Percentiles rank a stretch among this genome's conserved stretches.
Conservation (phyloP, 2,113 vertebrate species). For the Thalassoma bifasciatum region DNA sequence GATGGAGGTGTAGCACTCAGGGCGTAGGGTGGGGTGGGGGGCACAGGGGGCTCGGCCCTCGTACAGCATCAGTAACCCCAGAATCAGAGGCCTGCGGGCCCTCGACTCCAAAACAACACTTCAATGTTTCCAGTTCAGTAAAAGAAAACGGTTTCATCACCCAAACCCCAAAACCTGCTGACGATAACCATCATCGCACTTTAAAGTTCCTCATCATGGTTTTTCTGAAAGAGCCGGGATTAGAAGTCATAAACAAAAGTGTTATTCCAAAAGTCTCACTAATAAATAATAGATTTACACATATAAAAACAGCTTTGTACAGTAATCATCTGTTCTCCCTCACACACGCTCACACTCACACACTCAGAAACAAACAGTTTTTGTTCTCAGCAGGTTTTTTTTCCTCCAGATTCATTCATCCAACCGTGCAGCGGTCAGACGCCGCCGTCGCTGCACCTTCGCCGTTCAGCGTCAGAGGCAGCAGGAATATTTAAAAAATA, state of each 20-base stretch:
- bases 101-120: constrained; percentile 15
- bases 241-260: constrained; percentile 63
- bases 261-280: constrained; percentile 75
- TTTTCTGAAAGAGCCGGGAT: constrained; percentile 45
- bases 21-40: background rate
- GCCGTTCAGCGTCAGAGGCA: constrained; percentile 34
- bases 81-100: constrained; percentile 11
- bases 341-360: constrained; percentile 8
- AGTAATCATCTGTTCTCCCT: constrained; percentile 57
- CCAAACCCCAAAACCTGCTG: background rate
- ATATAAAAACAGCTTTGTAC: constrained; percentile 78
- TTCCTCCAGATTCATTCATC: constrained; percentile 38
- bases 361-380: background rate
- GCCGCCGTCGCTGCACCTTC: constrained; percentile 25
- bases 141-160: constrained; percentile 20
- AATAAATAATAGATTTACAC: constrained; percentile 84
- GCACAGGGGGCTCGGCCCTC: background rate
- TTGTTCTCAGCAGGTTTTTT: constrained; percentile 62
- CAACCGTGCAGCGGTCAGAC: constrained; percentile 11
- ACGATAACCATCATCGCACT: constrained; percentile 21
- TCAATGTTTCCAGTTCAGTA: constrained; percentile 35
- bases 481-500: constrained; percentile 50
- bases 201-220: constrained; percentile 41
- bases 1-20: constrained; percentile 27
- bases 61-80: constrained; percentile 45